Evolutionary conservation across 2,888 invertebrate species (phyloP).

Genomic region (Timema podura): DNA sequence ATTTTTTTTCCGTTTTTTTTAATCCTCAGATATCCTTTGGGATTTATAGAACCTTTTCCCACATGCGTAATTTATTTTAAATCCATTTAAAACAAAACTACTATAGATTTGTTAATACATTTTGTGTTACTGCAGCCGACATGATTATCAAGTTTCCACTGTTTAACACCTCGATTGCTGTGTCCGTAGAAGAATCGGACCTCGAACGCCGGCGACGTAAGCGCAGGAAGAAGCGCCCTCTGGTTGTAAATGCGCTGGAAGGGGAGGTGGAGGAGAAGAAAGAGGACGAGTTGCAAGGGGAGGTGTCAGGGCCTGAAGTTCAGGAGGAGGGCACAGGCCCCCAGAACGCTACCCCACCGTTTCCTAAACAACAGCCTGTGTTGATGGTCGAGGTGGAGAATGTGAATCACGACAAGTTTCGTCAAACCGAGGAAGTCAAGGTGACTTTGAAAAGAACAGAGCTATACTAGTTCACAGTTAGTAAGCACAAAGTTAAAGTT

Average conservation of each 20-base stretch:
- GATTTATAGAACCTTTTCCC: too few species aligned
- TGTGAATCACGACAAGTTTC: constrained; percentile 80
- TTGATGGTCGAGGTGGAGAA: constrained; percentile 95
- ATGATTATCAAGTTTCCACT: constrained; percentile 80
- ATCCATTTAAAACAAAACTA: too few species aligned
- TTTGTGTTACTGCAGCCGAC: constrained; percentile 45
- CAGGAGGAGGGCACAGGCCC: constrained; percentile 14
- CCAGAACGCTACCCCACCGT: constrained; percentile 21
- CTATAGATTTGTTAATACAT: too few species aligned
- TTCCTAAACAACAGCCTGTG: constrained; percentile 50
- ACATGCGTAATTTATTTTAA: too few species aligned
- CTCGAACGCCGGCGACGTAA: constrained; percentile 29
- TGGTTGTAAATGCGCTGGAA: constrained; percentile 12
- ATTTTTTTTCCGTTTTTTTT: too few species aligned
- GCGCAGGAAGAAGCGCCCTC: constrained; percentile 31
- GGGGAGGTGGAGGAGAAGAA: constrained; percentile 25
- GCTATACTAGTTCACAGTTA: not conserved
- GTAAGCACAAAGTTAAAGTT: too few species aligned
- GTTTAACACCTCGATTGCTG: constrained; percentile 77
- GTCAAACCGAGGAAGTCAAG: constrained; percentile 92
- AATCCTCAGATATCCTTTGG: too few species aligned
- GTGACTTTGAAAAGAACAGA: constrained; percentile 40
- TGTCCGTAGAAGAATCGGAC: constrained; percentile 66
- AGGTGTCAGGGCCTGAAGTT: constrained; percentile 29
- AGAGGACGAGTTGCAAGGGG: constrained; percentile 30